Base-by-base conservation (phyloP, 2,797 vertebrate genomes). In the Todus mexicanus region DNA sequence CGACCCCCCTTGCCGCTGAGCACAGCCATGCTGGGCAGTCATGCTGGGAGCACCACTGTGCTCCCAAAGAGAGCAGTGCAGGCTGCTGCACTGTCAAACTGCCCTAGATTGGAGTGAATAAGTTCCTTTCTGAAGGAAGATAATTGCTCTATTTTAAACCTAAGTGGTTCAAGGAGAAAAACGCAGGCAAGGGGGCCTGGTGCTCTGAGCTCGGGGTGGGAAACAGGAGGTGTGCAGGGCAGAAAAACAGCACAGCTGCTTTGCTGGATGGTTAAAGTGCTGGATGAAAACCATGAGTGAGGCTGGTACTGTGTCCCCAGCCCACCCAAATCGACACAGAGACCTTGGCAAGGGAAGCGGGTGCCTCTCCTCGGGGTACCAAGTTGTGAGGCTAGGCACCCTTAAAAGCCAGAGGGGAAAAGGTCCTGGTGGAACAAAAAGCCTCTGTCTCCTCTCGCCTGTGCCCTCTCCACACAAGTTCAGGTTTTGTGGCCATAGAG, bases 141-240 rank as follows among this genome's bases (percentile, higher is more conserved):
- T 88, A 94, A 89, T 71, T 94, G 69, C 42, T 95, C 86, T 94
- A 93, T 72, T 96, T 95, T 94, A 92, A 73, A 94, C 76, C 57
- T 92, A 94, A 94, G 78, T 95, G 94, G 93, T 96, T 96, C 95
- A 96, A 96, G 96, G 92, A 96, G 92, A 93, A 93, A 92, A 90
- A 68, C 9, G 0, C 68, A 83, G 57, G 69, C 64, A 72, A 61
- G 45, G 70, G 18, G 45, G 54, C 45, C 77, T 0, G 1, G 11
- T 74, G 75, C 64, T 61, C 65, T 14, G 68, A 87, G 88, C 23
- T 68, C 8, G 0, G 26, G 48, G 18, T 43, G 42, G 53, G 61
- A 73, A 57, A 43, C 37, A 27, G 35, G 64, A 85, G 73, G 15
- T 47, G 42, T 31, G 33, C 26, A 51, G 42, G 59, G 42, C 69